Conservation (phyloP, 92 coral and sea anemone species). For the Galaxea fascicularis region DNA sequence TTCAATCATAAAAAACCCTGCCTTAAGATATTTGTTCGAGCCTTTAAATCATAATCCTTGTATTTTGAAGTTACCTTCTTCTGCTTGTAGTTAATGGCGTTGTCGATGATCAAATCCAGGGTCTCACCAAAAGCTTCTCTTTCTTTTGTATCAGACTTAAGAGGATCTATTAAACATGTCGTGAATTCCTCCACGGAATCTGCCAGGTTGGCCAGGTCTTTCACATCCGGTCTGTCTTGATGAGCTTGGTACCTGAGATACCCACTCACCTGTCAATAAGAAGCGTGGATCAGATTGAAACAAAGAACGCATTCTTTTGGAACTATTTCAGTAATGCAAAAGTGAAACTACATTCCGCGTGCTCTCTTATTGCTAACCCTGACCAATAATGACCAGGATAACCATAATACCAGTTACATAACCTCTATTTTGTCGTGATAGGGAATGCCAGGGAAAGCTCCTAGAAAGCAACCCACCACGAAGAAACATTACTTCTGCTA, state of each 20-base stretch:
- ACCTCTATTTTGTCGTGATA: no score
- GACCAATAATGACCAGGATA: no score
- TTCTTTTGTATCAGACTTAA: slow-evolving; percentile 31
- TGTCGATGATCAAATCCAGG: slow-evolving; percentile 27
- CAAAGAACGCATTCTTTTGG: no score
- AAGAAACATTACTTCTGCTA: no score
- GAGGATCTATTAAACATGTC: slow-evolving; percentile 38
- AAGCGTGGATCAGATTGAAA: neutral
- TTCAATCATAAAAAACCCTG: neutral
- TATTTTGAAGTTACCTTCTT: slow-evolving; percentile 3
- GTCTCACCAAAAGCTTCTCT: slow-evolving; percentile 41
- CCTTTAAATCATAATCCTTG: no score
- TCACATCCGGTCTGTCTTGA: slow-evolving; percentile 45
- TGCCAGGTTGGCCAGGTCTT: slow-evolving; percentile 35
- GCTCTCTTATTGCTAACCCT: no score
- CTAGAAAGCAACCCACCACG: no score
- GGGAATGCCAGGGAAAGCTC: no score
- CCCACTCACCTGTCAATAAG: slow-evolving; percentile 25
- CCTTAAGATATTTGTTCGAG: neutral
- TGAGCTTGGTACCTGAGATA: slow-evolving; percentile 33
- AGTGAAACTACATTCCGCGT: no score
- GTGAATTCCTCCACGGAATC: slow-evolving; percentile 47
- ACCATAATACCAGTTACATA: no score
- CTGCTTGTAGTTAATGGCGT: slow-evolving; percentile 36
- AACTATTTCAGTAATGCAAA: no score